phyloP scores from a whole-genome alignment of 2,888 invertebrate species.

The Trissoscelio sp. region DNA sequence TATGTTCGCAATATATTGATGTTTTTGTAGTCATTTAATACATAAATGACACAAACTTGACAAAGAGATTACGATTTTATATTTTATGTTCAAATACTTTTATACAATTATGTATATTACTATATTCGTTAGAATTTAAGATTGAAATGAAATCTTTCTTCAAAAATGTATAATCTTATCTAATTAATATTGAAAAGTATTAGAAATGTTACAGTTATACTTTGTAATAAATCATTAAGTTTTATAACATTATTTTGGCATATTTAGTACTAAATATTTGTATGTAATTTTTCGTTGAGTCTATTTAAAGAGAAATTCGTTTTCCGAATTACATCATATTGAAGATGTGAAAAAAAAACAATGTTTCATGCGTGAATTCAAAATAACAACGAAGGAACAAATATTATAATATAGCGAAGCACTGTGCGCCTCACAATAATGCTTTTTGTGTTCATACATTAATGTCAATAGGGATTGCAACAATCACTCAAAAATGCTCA shows the following conservation, averaged over 20 bases:
- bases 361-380: conserved; percentile 25
- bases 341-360: conserved; percentile 6
- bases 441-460: conserved; percentile 64
- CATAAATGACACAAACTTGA: no score
- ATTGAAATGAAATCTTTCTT: no score
- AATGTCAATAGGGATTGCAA: conserved; percentile 56
- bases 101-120: background rate
- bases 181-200: background rate
- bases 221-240: conserved; percentile 14
- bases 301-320: conserved; percentile 18
- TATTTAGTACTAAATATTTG: conserved; percentile 55
- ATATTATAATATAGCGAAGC: conserved; percentile 49
- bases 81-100: background rate
- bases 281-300: conserved; percentile 56
- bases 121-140: no score
- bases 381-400: conserved; percentile 45
- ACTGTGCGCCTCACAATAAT: conserved; percentile 63
- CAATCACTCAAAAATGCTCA: conserved; percentile 52
- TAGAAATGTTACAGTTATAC: conserved; percentile 8
- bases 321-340: conserved; percentile 43
- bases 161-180: no score
- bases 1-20: background rate
- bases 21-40: background rate
- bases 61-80: background rate
- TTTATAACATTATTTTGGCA: conserved; percentile 14